These are phyloP conservation scores for Strigamia maritima DNA, from an alignment of 2,888 invertebrate genomes.

Conservation along the genomic window DNA sequence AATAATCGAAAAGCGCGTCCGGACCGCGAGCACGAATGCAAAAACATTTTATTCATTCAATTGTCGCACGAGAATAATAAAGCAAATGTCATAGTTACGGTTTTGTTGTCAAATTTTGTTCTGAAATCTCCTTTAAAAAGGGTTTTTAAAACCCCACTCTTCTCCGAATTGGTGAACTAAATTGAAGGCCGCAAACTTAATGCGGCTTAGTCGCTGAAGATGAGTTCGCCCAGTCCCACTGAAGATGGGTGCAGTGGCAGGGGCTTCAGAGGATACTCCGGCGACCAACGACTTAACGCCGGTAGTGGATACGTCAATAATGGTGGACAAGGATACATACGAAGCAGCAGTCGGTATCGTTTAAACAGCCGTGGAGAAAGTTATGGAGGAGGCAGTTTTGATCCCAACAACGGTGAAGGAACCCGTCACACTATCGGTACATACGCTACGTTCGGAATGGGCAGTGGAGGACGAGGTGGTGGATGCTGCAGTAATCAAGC, in stretches of 20 bases:
- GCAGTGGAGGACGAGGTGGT: background rate
- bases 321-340: too few relatives aligned
- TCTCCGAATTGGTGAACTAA: background rate
- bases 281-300: background rate
- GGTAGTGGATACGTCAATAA: background rate
- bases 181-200: background rate
- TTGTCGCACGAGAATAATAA: background rate
- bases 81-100: background rate
- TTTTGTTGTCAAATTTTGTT: background rate
- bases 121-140: background rate
- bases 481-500: background rate
- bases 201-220: background rate
- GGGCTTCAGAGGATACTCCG: background rate
- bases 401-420: background rate
- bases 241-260: background rate
- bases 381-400: background rate
- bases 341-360: too few relatives aligned
- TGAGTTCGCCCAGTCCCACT: background rate
- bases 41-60: background rate
- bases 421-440: background rate
- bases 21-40: background rate
- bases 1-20: background rate
- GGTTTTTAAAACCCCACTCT: background rate
- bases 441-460: background rate
- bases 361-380: background rate